Evolutionary conservation across 2,888 invertebrate species (phyloP), one percentile per base, ranked within the genome.

Genomic region (Diarsia rubi): DNA sequence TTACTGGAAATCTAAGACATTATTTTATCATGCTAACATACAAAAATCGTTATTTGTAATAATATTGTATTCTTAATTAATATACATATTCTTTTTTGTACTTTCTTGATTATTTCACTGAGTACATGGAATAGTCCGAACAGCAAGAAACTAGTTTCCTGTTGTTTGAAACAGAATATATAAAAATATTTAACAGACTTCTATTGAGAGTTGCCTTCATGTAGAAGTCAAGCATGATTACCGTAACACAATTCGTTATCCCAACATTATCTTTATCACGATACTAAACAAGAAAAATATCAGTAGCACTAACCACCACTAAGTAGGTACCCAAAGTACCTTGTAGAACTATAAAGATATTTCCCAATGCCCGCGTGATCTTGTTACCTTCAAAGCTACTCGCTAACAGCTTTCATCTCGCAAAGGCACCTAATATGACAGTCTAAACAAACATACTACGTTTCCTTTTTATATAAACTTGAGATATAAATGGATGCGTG

Each of bases 401-500:
- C 64, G 54, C 73, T 59, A 84, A 76, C 84, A 73, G 79, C 86
- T 88, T 85, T 85, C 60, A 87, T 87, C 80, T 79, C 67, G 69
- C 79, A 74, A 86, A 84, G 76, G 82, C 78, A 70, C 81, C 79
- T 68, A 62, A 68, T 73, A 68, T 78, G 79, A 77, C 79, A 74
- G 66, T 47, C n/a, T 82, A 87, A 88, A 88, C 79, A 87, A 84
- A 88, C 78, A 75, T 75, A 52, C 69, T 79, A 60, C 73, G 78
- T 82, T 87, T 81, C 78, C 76, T 81, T 84, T 87, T 79, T 87
- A 73, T 86, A 79, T 83, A 84, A 77, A 81, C 79, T 83, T 60
- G 14, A 75, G 69, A 70, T 86, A 86, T 81, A 76, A 74, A 75
- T 79, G 73, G 82, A 84, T 84, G 62, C 81, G 37, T 76, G 71